Base-by-base conservation (phyloP, 2,113 vertebrate species). In the Glaucidium brasilianum region DNA sequence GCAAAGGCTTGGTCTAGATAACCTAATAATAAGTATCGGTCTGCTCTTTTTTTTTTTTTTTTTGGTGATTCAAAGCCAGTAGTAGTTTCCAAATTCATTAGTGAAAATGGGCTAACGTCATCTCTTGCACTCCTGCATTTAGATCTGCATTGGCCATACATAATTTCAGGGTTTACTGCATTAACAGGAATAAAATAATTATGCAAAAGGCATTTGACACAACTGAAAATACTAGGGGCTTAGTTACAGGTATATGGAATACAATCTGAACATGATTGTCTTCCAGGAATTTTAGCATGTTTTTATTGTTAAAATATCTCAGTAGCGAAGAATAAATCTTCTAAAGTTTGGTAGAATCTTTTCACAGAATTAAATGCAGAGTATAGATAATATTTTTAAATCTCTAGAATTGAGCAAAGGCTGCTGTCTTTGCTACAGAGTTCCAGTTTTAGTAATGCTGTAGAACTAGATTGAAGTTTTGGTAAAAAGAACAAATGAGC, bases 51-150 rank as follows among this genome's bases (percentile, higher is more conserved):
- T 68, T 74, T 59, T 67, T 83, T 74, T 15, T 81, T 68, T 74
- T 59, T 67, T 83, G 69, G 39, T 81, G 52, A 78, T 75, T 58
- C 58, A 63, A 91, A 89, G 69, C 34, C 62, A 87, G 52, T 23
- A 89, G 73, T 62, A 84, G 60, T 88, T 95, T 95, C 68, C 56
- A 95, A 75, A 89, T 84, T 96, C 55, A 71, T 96, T 89, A 94
- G 19, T 81, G 56, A 86, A 92, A 88, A 92, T 84, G 73, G 47
- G 43, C 26, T 95, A 92, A 91, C 1, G 1, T 91, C 60, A 94
- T 83, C 64, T 81, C 75, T 90, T 85, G 43, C 81, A 64, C 76
- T 81, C 25, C 43, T 89, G 76, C 85, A 79, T 78, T 93, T 84
- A 91, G 76, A 73, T 84, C 47, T 86, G 37, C 79, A 81, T 72